phyloP scores from a whole-genome alignment of 2,113 vertebrate species.

The Corythornis vintsioides region DNA sequence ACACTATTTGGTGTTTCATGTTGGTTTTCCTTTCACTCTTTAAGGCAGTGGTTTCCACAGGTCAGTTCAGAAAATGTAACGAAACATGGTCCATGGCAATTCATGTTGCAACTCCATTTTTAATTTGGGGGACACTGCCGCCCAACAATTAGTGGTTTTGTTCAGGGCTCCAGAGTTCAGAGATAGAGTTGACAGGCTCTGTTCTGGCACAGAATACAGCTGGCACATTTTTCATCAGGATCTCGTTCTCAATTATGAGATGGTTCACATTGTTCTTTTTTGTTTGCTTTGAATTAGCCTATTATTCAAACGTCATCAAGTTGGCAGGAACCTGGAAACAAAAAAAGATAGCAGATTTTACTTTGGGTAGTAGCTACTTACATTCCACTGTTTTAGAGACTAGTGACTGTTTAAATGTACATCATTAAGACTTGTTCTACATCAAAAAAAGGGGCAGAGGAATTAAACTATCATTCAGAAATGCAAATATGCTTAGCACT shows the following conservation, averaged over 20 bases:
- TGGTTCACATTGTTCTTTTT: constrained; percentile 17
- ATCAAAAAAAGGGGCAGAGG: neutral
- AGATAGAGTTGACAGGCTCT: constrained; percentile 38
- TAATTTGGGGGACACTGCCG: constrained; percentile 44
- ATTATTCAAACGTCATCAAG: constrained; percentile 98
- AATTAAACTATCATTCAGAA: neutral
- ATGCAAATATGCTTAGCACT: neutral
- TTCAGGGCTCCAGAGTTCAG: constrained; percentile 77
- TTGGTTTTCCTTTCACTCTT: constrained; percentile 82
- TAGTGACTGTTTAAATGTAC: neutral
- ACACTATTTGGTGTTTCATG: constrained; percentile 81
- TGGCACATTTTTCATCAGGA: constrained; percentile 72
- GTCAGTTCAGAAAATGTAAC: constrained; percentile 77
- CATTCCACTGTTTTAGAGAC: neutral
- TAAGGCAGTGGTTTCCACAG: constrained; percentile 96
- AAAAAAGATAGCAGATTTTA: constrained; percentile 7
- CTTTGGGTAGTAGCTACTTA: neutral
- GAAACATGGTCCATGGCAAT: constrained; percentile 77
- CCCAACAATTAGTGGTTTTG: constrained; percentile 72
- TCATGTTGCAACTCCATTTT: constrained; percentile 68
- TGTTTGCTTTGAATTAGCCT: constrained; percentile 23
- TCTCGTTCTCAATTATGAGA: constrained; percentile 37
- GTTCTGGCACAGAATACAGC: constrained; percentile 72
- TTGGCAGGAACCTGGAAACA: constrained; percentile 91
- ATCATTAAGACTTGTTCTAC: neutral